A percentile compares a stretch with the other conserved stretches of the same genome.
phyloP scores from a whole-genome alignment of 2,113 vertebrate species.

The Drymodes brunneopygia region DNA sequence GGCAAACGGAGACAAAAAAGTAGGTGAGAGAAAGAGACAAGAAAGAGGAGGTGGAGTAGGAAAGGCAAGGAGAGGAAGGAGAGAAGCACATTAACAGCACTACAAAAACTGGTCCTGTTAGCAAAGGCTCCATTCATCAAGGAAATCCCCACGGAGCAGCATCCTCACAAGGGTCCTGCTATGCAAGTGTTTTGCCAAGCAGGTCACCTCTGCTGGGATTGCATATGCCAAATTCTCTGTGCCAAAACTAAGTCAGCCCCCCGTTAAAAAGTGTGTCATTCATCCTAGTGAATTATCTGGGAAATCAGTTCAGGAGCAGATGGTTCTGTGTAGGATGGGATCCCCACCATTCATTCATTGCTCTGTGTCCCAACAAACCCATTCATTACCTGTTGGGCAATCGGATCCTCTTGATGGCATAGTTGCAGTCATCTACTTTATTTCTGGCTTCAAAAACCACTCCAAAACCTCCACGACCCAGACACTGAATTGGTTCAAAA shows the following conservation, averaged over 20 bases:
- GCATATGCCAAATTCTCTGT: not conserved
- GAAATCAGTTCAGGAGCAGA: not conserved
- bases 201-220: slow-evolving; percentile 29
- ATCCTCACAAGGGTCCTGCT: not conserved
- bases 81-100: slow-evolving; percentile 56
- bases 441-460: slow-evolving; percentile 97
- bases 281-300: not conserved
- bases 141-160: not conserved
- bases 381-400: slow-evolving; percentile 89
- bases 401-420: slow-evolving; percentile 97
- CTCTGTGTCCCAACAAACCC: not conserved
- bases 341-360: not conserved
- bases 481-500: slow-evolving; percentile 95
- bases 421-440: slow-evolving; percentile 98
- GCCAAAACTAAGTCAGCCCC: not conserved
- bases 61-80: slow-evolving; percentile 42
- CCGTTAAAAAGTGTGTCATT: not conserved
- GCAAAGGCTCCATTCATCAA: not conserved
- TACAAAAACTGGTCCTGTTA: not conserved
- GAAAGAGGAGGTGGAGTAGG: not conserved
- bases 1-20: slow-evolving; percentile 9
- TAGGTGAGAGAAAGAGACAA: not conserved
- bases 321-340: not conserved
- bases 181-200: not conserved
- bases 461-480: slow-evolving; percentile 94